These are phyloP conservation scores for Oxyruncus cristatus DNA, from an alignment of 2,113 vertebrate genomes.

Conservation along the genomic window DNA sequence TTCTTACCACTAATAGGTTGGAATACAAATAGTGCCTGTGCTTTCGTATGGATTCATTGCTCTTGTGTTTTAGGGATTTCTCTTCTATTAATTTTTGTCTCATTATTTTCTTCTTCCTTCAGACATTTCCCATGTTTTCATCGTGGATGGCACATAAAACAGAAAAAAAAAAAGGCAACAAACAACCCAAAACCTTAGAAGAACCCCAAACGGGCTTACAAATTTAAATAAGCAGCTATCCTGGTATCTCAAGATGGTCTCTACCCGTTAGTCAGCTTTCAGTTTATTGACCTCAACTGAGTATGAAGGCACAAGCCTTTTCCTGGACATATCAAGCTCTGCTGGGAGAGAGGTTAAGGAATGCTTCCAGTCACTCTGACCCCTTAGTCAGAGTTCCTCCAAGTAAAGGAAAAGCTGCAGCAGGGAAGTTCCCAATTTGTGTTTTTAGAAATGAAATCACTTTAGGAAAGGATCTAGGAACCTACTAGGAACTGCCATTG, in stretches of 20 bases:
- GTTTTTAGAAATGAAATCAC: neutral
- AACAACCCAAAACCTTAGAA: neutral
- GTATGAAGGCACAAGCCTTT: neutral
- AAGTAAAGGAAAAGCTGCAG: neutral
- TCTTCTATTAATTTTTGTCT: neutral
- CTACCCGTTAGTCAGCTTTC: neutral
- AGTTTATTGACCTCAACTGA: neutral
- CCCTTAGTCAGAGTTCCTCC: neutral
- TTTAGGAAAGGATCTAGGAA: neutral
- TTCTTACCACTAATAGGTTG: neutral
- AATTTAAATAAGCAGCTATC: neutral
- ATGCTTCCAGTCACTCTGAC: neutral
- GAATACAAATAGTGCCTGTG: neutral
- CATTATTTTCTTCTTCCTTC: neutral
- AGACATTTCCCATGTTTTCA: neutral
- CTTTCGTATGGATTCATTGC: neutral
- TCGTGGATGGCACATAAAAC: neutral
- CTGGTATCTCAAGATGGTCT: neutral
- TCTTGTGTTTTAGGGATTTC: neutral
- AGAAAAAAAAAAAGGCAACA: neutral
- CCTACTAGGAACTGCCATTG: neutral
- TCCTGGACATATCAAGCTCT: neutral
- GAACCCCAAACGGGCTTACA: accelerated
- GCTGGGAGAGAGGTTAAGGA: neutral
- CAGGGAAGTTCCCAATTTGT: neutral